These are phyloP conservation scores for Setophaga coronata DNA, from an alignment of 2,113 vertebrate genomes.

Conservation along the genomic window DNA sequence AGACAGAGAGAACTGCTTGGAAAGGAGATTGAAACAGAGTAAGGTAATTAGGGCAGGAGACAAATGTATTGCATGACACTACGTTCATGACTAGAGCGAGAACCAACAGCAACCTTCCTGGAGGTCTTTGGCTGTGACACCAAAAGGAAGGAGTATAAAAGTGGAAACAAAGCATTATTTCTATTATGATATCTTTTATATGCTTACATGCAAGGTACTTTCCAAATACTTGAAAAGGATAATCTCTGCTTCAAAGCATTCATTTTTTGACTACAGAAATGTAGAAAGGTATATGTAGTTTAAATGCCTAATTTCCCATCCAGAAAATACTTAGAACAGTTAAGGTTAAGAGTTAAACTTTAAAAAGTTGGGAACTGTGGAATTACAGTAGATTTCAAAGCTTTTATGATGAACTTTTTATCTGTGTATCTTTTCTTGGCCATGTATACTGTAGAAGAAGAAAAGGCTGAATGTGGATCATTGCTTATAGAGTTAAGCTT, in stretches of 20 bases:
- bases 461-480: neutral
- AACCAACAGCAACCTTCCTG: neutral
- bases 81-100: neutral
- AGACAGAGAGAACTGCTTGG: neutral
- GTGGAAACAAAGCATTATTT: neutral
- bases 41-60: slow-evolving; percentile 22
- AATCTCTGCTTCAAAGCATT: slow-evolving; percentile 7
- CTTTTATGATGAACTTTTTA: neutral
- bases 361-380: neutral
- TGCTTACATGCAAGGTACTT: neutral
- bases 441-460: fast-evolving
- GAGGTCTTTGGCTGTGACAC: slow-evolving; percentile 17
- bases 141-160: neutral
- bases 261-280: neutral
- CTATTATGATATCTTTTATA: neutral
- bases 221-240: slow-evolving; percentile 12
- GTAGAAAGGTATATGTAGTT: neutral
- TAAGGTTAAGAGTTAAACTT: neutral
- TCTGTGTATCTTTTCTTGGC: neutral
- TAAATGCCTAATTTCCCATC: neutral
- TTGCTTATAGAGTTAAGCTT: neutral
- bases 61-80: neutral
- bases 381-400: neutral
- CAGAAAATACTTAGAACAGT: neutral
- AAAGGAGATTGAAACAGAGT: slow-evolving; percentile 5